A percentile compares a stretch with the other conserved stretches of the same genome.
Evolutionary conservation across 2,797 vertebrate genomes (phyloP).

Genomic region (Malacoctenus gilli): DNA sequence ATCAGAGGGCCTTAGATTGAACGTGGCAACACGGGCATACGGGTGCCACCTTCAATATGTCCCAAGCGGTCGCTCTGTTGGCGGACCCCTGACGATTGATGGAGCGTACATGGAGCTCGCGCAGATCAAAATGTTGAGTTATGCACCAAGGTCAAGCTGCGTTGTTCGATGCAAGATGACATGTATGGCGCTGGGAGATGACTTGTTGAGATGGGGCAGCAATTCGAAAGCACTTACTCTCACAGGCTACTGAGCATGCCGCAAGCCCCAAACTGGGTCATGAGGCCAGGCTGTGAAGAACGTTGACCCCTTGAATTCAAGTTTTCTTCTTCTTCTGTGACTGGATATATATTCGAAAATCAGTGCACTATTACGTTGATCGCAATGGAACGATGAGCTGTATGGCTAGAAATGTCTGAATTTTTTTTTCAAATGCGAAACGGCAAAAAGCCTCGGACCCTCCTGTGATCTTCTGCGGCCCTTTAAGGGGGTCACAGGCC

Average conservation of each 20-base stretch:
- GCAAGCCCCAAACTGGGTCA: background rate
- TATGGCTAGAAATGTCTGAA: too few relatives aligned
- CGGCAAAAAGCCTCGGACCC: too few relatives aligned
- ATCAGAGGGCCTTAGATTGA: constrained; percentile 54
- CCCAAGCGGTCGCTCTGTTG: constrained; percentile 13
- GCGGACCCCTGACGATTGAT: constrained; percentile 22
- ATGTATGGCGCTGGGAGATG: background rate
- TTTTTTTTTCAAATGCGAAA: too few relatives aligned
- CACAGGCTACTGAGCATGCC: background rate
- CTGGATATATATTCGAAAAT: too few relatives aligned
- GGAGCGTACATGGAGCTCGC: constrained; percentile 12
- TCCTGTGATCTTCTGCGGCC: too few relatives aligned
- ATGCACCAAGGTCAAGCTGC: background rate
- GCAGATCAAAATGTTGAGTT: constrained; percentile 30
- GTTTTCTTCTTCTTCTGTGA: too few relatives aligned
- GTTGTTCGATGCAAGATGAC: constrained; percentile 1
- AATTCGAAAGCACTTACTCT: background rate
- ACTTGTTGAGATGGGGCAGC: background rate
- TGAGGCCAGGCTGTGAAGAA: background rate
- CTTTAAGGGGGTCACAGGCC: too few relatives aligned
- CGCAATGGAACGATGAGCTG: too few relatives aligned
- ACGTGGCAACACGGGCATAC: constrained; percentile 39
- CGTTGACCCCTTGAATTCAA: background rate
- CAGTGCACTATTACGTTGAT: too few relatives aligned
- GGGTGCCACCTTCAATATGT: constrained; percentile 48